A percentile compares a stretch with the other conserved stretches of the same genome.
Conservation (phyloP, 2,888 invertebrate species). For the Amorpha juglandis region DNA sequence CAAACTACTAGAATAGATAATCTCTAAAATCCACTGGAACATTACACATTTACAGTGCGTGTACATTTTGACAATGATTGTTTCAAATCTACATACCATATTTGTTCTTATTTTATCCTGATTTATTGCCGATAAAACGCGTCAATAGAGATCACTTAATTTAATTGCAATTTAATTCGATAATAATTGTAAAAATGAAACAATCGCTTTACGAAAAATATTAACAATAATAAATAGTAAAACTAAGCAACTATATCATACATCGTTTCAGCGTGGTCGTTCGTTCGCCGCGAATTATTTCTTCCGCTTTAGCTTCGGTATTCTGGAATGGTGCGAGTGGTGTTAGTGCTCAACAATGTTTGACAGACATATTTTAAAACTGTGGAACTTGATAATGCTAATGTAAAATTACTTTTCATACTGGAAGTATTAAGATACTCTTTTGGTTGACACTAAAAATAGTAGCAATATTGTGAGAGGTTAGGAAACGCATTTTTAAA, state of each 20-base stretch:
- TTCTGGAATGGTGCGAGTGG: conserved; percentile 78
- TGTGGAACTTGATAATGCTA: conserved; percentile 35
- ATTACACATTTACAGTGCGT: conserved; percentile 50
- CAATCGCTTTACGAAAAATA: conserved; percentile 38
- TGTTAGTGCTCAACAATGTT: conserved; percentile 61
- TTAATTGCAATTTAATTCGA: conserved; percentile 14
- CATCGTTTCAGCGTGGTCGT: conserved; percentile 69
- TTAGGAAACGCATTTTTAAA: too few species aligned
- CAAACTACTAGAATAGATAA: conserved; percentile 38
- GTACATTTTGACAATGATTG: conserved; percentile 39
- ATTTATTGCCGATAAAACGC: conserved; percentile 26
- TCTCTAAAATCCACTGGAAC: conserved; percentile 54
- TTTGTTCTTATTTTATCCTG: conserved; percentile 18
- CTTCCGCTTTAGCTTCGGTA: conserved; percentile 81
- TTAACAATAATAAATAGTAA: conserved; percentile 69
- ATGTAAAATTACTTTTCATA: neutral
- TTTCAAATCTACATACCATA: conserved; percentile 32
- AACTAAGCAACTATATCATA: conserved; percentile 76
- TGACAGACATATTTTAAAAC: conserved; percentile 34
- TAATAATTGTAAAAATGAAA: conserved; percentile 13
- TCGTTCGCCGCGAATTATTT: conserved; percentile 68
- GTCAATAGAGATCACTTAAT: conserved; percentile 49
- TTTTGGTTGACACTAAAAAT: neutral
- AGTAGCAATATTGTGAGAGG: too few species aligned
- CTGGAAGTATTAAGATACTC: too few species aligned